Conservation (phyloP, 2,888 invertebrate species). For the Sylvicola cinctus region DNA sequence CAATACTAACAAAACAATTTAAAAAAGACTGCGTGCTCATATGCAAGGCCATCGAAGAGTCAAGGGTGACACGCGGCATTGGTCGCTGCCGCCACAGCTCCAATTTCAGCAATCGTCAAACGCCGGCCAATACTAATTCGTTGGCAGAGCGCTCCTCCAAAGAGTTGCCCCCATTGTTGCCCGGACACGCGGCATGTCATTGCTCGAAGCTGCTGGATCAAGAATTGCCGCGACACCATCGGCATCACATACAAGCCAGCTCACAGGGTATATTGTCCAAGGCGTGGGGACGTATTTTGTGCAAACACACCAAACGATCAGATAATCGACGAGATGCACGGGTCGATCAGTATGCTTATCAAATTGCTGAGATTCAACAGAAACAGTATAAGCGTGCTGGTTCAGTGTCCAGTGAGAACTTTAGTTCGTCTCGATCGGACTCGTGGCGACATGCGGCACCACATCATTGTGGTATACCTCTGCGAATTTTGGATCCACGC, state of each 20-base stretch:
- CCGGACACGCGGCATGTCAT: slow-evolving; percentile 20
- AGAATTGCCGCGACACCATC: slow-evolving; percentile 15
- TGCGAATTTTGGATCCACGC: slow-evolving; percentile 50
- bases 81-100: slow-evolving; percentile 70
- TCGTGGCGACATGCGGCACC: slow-evolving; percentile 60
- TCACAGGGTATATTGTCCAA: slow-evolving; percentile 11
- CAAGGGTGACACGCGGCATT: slow-evolving; percentile 70
- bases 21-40: slow-evolving; percentile 93
- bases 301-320: slow-evolving; percentile 11
- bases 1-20: slow-evolving; percentile 92
- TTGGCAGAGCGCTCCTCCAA: slow-evolving; percentile 59
- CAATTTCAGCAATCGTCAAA: slow-evolving; percentile 72
- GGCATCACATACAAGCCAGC: slow-evolving; percentile 10
- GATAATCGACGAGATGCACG: slow-evolving; percentile 26
- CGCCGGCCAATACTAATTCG: slow-evolving; percentile 71
- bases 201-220: slow-evolving; percentile 28
- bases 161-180: slow-evolving; percentile 37
- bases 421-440: slow-evolving; percentile 70
- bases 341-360: slow-evolving; percentile 49
- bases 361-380: slow-evolving; percentile 53
- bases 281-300: slow-evolving; percentile 26
- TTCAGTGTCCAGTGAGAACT: slow-evolving; percentile 76
- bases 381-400: slow-evolving; percentile 59
- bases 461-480: slow-evolving; percentile 54
- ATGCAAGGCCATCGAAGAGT: slow-evolving; percentile 90